phyloP scores from a whole-genome alignment of 2,113 vertebrate species.

The Falcunculus frontatus region DNA sequence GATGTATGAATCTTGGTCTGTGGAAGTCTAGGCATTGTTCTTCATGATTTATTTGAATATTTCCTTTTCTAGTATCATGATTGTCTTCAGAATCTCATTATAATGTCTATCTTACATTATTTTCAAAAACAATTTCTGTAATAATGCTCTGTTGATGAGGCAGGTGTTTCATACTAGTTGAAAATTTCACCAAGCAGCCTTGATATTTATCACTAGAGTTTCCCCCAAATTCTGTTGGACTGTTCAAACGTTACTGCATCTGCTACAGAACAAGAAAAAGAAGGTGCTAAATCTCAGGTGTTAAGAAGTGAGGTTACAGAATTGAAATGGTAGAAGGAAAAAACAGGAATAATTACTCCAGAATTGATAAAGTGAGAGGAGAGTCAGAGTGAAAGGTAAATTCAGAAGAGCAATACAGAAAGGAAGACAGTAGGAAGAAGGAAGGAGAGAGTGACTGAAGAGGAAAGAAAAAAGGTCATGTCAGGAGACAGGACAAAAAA shows the following conservation, averaged over 20 bases:
- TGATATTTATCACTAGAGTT: background rate
- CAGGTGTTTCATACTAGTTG: background rate
- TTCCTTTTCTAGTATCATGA: background rate
- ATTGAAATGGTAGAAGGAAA: background rate
- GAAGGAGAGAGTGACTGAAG: background rate
- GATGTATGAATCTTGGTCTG: background rate
- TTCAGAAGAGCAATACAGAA: background rate
- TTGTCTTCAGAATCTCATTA: background rate
- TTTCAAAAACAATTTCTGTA: background rate
- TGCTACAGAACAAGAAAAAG: background rate
- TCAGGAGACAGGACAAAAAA: background rate
- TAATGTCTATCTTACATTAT: background rate
- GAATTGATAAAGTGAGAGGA: background rate
- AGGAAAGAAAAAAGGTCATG: background rate
- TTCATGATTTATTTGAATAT: background rate
- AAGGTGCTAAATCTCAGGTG: background rate
- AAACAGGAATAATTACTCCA: background rate
- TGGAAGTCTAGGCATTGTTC: background rate
- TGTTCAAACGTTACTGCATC: background rate
- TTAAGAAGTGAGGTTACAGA: background rate
- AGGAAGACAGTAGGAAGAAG: background rate
- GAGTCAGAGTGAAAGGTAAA: background rate
- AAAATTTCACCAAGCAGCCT: background rate
- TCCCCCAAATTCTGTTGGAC: background rate
- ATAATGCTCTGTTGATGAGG: background rate